phyloP scores from a whole-genome alignment of 2,797 vertebrate genomes.

The Tarsius wallacei region DNA sequence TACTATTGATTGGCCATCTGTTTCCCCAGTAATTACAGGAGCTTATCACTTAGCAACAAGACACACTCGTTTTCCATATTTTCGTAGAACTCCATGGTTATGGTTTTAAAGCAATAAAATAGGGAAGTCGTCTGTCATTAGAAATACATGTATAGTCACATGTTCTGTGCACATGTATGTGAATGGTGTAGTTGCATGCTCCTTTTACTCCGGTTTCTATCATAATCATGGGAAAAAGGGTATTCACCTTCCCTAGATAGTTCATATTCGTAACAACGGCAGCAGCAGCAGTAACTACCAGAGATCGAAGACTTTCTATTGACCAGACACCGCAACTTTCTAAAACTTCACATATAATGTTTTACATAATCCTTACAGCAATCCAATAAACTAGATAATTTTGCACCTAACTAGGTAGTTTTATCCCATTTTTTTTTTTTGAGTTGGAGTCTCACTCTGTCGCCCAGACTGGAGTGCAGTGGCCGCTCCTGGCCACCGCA shows the following conservation, averaged over 20 bases:
- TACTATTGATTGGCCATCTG: constrained; percentile 80
- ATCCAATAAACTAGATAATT: neutral
- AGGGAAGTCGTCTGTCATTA: neutral
- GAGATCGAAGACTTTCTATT: neutral
- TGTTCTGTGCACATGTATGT: neutral
- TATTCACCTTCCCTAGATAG: neutral
- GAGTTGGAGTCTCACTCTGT: too few relatives aligned
- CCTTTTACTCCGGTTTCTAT: neutral
- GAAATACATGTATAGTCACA: neutral
- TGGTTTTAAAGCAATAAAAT: constrained; percentile 43
- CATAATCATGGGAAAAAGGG: neutral
- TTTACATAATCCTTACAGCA: neutral
- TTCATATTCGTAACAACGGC: neutral
- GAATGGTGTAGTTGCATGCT: neutral
- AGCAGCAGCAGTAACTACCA: neutral
- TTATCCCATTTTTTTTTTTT: constrained; percentile 40
- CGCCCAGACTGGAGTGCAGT: too few relatives aligned
- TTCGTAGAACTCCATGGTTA: neutral
- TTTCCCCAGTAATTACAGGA: constrained; percentile 74
- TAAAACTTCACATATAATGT: neutral
- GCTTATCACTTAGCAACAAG: constrained; percentile 27
- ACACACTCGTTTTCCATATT: neutral
- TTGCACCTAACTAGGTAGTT: neutral
- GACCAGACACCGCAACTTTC: neutral
- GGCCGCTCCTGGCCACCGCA: too few relatives aligned